Base-by-base conservation (phyloP, 2,113 vertebrate species). In the Hemicordylus capensis region DNA sequence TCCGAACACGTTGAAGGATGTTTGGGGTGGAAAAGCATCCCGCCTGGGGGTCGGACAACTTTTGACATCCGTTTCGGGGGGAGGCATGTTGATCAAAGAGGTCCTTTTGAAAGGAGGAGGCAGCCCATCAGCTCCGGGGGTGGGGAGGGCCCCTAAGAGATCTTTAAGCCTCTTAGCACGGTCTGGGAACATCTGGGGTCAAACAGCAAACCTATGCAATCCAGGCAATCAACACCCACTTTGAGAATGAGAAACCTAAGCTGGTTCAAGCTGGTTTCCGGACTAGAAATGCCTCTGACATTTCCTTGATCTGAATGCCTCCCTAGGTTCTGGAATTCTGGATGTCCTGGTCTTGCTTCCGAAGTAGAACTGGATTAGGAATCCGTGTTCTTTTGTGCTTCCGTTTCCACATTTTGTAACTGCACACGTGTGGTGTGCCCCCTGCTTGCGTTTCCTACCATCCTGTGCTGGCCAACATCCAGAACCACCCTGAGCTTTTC, bases 11-110 rank as follows among this genome's bases (percentile, higher is more conserved):
- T 74, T 81, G 28, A 4, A 64, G 69, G 86, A 75, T 28, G 28
- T 44, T 19, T 7, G 5, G 48, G 59, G 9, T 7, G 66, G 46
- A 64, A 66, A 75, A 28, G 76, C 42, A 4, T n/a, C 76, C 44
- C 31, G 19, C 76, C 46, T 66, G 15, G 69, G 86, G 76, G 86
- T 88, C 81, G 39, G 86, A 37, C 67, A 84, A 75, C 81, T 84
- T 84, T 58, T 84, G 86, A 84, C 86, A 80, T 64, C 11, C 28
- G 54, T 74, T 64, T 24, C 39, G 28, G 63, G 7, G 34, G 34
- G 34, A 14, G 17, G 67, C 3, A 19, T 28, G 28, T 15, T 74
- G 81, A 88, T 88, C 86, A 88, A 84, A 88, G 86, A 31, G 19
- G n/a, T 1, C 37, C 56, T 63, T 64, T 80, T 39, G 73, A 24